phyloP scores from a whole-genome alignment of 1,140 invertebrate genomes.

The Drosophila persimilis region DNA sequence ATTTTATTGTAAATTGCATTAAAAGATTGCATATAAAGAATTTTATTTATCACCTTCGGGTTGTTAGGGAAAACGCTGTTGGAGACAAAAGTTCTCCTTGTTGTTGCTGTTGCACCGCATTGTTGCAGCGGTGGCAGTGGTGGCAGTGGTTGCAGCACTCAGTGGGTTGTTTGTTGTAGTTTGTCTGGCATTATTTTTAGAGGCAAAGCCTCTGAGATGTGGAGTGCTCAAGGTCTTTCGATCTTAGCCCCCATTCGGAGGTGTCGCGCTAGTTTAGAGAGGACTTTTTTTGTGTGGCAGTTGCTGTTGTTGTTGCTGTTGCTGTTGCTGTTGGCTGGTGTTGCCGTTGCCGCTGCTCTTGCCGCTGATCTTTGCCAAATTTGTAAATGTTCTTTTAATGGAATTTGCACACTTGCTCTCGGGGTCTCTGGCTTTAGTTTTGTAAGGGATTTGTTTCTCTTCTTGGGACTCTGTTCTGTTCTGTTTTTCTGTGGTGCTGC shows the following conservation, averaged over 20 bases:
- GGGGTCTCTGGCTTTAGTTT: slow-evolving; percentile 8
- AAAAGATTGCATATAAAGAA: slow-evolving; percentile 82
- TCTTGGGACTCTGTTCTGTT: slow-evolving; percentile 28
- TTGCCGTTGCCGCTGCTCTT: slow-evolving; percentile 4
- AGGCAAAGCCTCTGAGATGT: slow-evolving; percentile 1
- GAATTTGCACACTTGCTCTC: slow-evolving; percentile 77
- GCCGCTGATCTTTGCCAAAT: slow-evolving; percentile 73
- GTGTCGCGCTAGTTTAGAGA: slow-evolving; percentile 65
- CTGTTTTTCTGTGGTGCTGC: slow-evolving; percentile 41
- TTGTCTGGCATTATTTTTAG: slow-evolving; percentile 62
- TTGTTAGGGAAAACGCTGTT: slow-evolving; percentile 82
- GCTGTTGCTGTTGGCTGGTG: background rate
- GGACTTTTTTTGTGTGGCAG: slow-evolving; percentile 28
- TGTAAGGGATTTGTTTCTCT: slow-evolving; percentile 38
- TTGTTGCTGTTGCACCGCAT: slow-evolving; percentile 35
- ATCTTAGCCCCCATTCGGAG: slow-evolving; percentile 55
- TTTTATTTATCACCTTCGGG: slow-evolving; percentile 82
- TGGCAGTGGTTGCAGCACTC: no score
- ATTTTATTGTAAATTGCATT: slow-evolving; percentile 82
- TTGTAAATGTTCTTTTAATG: slow-evolving; percentile 81
- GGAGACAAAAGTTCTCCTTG: slow-evolving; percentile 72
- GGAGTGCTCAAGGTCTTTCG: slow-evolving; percentile 71
- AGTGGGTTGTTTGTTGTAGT: slow-evolving; percentile 60
- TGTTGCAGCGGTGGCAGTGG: slow-evolving; percentile 25
- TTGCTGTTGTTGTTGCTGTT: background rate